Conservation (phyloP, 2,797 vertebrate species). For the Champsocephalus gunnari region DNA sequence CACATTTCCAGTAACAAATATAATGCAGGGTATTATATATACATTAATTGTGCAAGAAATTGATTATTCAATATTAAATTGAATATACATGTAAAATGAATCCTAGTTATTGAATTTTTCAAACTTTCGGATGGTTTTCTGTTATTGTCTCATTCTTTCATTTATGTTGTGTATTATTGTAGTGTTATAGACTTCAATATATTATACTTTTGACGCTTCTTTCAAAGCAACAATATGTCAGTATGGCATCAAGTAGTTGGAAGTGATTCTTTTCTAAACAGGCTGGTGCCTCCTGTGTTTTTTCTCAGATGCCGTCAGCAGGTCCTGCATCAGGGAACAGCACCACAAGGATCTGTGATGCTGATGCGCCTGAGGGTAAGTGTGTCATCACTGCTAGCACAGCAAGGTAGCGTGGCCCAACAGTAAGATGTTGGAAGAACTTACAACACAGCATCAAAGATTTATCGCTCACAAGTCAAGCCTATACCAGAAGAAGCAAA, state of each 20-base stretch:
- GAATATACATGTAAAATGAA: too few species aligned
- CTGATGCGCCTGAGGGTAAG: conserved; percentile 94
- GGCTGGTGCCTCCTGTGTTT: conserved; percentile 34
- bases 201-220: background rate
- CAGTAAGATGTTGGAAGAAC: conserved; percentile 46
- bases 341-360: conserved; percentile 90
- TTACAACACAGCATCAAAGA: conserved; percentile 55
- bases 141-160: background rate
- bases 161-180: conserved; percentile 2
- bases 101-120: background rate
- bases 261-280: conserved; percentile 32
- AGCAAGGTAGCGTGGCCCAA: conserved; percentile 43
- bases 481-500: conserved; percentile 35
- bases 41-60: too few species aligned
- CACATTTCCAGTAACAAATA: too few species aligned
- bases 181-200: conserved; percentile 3
- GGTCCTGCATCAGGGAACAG: conserved; percentile 80
- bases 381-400: conserved; percentile 47
- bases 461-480: conserved; percentile 44
- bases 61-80: too few species aligned
- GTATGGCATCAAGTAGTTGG: background rate
- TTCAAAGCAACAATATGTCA: background rate
- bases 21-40: too few species aligned
- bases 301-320: conserved; percentile 75
- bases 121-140: background rate